Evolutionary conservation across 2,797 vertebrate species (phyloP).

Genomic region (Oryzias sinensis): DNA sequence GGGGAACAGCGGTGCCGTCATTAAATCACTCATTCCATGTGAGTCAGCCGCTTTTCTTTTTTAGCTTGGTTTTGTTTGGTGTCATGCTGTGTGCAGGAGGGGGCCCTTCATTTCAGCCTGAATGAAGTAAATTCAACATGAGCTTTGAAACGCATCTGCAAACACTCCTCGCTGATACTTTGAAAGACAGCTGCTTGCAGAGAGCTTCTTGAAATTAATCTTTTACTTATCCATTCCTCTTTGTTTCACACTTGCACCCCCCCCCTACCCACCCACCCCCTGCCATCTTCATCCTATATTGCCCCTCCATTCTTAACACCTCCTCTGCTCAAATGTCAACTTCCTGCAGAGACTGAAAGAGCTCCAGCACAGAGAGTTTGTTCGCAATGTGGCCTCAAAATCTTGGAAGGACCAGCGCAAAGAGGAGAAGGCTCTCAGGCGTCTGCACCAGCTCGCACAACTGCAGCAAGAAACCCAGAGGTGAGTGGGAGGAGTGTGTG

Average conservation of each 20-base stretch:
- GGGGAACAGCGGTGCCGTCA: conserved; percentile 29
- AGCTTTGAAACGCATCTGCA: conserved; percentile 60
- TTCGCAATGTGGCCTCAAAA: conserved; percentile 96
- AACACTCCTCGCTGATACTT: conserved; percentile 39
- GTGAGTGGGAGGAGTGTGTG: conserved; percentile 70
- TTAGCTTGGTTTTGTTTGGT: conserved; percentile 49
- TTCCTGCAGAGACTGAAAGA: conserved; percentile 91
- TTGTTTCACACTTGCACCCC: conserved; percentile 15
- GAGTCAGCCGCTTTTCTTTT: conserved; percentile 44
- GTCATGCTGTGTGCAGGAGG: conserved; percentile 46
- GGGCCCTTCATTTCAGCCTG: conserved; percentile 42
- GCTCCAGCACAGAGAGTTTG: conserved; percentile 97
- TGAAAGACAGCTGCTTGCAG: conserved; percentile 58
- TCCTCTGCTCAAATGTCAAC: conserved; percentile 21
- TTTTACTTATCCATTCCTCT: conserved; percentile 18
- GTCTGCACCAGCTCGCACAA: conserved; percentile 92
- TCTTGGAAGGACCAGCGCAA: conserved; percentile 99
- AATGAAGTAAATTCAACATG: conserved; percentile 64
- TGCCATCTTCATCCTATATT: conserved; percentile 14
- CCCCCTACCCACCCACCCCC: not conserved
- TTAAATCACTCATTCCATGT: conserved; percentile 39
- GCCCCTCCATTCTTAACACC: conserved; percentile 1
- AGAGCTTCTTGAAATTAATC: conserved; percentile 50
- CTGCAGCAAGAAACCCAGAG: conserved; percentile 88
- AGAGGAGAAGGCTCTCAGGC: conserved; percentile 93